Evolutionary conservation across 2,888 invertebrate species (phyloP).

Genomic region (Tinea semifulvella): DNA sequence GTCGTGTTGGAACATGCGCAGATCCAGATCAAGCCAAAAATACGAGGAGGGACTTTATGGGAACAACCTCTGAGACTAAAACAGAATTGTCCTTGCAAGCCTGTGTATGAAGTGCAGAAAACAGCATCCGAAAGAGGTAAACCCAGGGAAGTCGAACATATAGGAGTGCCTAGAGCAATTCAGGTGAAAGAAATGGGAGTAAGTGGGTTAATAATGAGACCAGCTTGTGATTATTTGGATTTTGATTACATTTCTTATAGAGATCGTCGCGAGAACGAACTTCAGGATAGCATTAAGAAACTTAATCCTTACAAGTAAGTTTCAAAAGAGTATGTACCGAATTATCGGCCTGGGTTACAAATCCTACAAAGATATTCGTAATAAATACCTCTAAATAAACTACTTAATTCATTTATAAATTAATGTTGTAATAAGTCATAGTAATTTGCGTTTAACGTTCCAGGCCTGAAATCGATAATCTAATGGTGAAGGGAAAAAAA

Average conservation of each 20-base stretch:
- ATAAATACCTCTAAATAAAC: too few species aligned
- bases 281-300: conserved; percentile 33
- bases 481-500: conserved; percentile 41
- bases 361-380: too few species aligned
- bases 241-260: conserved; percentile 35
- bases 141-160: conserved; percentile 38
- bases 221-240: conserved; percentile 28
- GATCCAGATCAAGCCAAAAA: conserved; percentile 29
- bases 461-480: conserved; percentile 36
- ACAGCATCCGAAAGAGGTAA: conserved; percentile 39
- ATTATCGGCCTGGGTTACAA: not conserved
- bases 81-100: conserved; percentile 36
- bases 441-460: too few species aligned
- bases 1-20: conserved; percentile 42
- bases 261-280: conserved; percentile 32
- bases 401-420: too few species aligned
- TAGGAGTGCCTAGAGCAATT: conserved; percentile 41
- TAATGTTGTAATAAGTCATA: too few species aligned
- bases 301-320: conserved; percentile 45
- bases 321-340: not conserved
- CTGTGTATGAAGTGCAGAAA: conserved; percentile 42
- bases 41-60: conserved; percentile 39
- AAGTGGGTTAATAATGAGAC: conserved; percentile 29
- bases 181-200: conserved; percentile 41
- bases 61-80: conserved; percentile 38